These are phyloP conservation scores for Scaeva pyrastri DNA, from an alignment of 2,888 invertebrate genomes.

Conservation along the genomic window DNA sequence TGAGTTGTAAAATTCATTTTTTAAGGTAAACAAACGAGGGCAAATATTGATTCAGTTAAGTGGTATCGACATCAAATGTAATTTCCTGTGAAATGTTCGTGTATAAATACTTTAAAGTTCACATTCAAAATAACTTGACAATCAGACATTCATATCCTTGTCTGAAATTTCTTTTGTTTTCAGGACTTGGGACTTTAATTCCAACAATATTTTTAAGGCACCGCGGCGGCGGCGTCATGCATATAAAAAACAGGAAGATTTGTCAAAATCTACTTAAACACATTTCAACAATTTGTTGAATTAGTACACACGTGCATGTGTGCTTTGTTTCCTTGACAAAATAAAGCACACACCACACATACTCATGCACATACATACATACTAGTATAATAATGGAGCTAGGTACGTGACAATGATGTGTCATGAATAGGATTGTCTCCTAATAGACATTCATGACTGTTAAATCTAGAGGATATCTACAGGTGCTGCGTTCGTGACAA, in stretches of 20 bases:
- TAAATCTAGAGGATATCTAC: constrained; percentile 29
- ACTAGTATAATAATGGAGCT: background rate
- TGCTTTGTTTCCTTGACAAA: constrained; percentile 1
- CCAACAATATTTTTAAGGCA: background rate
- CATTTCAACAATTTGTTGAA: constrained; percentile 42
- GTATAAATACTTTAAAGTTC: no score
- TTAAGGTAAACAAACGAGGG: no score
- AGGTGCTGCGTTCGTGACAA: constrained; percentile 41
- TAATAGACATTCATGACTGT: constrained; percentile 54
- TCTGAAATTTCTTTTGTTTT: background rate
- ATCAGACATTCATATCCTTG: background rate
- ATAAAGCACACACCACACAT: background rate
- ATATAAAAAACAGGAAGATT: constrained; percentile 9
- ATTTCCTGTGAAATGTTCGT: no score
- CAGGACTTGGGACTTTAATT: background rate
- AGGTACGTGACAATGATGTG: constrained; percentile 41
- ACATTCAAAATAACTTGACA: no score
- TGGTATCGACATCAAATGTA: no score
- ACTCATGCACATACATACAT: no score
- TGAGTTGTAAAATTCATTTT: no score
- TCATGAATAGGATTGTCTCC: constrained; percentile 65
- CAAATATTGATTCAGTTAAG: no score
- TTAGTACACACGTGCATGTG: constrained; percentile 38
- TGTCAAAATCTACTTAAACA: constrained; percentile 59
- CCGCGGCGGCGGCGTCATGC: no score